Evolutionary conservation across 2,113 vertebrate species (phyloP).

Genomic region (Pheucticus melanocephalus): DNA sequence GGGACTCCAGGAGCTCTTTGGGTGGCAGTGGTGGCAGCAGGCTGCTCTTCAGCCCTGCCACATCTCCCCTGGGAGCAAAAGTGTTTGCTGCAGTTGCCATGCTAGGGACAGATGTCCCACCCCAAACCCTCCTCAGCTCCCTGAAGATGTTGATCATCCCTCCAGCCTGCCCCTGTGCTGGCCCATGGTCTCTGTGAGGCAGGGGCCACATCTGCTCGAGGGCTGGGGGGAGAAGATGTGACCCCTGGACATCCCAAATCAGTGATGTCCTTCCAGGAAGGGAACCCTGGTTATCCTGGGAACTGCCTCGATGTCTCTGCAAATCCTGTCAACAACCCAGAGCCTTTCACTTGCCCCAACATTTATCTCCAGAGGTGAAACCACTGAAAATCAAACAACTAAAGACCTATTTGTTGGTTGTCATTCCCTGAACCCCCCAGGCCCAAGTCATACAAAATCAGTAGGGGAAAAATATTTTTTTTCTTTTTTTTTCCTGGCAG

Average conservation of each 20-base stretch:
- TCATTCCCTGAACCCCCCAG: not conserved
- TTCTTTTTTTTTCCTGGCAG: fast-evolving
- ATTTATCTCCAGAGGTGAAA: not conserved
- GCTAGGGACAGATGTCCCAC: not conserved
- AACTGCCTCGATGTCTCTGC: not conserved
- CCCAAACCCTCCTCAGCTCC: not conserved
- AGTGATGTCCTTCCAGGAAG: not conserved
- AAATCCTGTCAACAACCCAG: not conserved
- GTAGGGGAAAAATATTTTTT: not conserved
- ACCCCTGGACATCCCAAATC: not conserved
- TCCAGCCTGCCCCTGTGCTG: fast-evolving
- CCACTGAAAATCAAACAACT: not conserved
- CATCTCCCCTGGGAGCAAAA: not conserved
- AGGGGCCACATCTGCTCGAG: not conserved
- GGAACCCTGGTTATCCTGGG: not conserved
- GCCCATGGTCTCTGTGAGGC: fast-evolving
- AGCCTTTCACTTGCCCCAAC: not conserved
- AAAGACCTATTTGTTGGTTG: not conserved
- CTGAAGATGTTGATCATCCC: not conserved
- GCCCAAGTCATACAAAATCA: not conserved
- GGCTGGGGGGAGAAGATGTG: not conserved
- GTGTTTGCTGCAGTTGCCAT: fast-evolving
- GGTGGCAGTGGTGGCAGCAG: not conserved
- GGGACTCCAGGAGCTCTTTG: not conserved
- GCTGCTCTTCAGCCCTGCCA: not conserved